A percentile compares a stretch with the other conserved stretches of the same genome.
These are phyloP conservation scores for Troilus luridus DNA, from an alignment of 2,888 invertebrate species.

Conservation along the genomic window DNA sequence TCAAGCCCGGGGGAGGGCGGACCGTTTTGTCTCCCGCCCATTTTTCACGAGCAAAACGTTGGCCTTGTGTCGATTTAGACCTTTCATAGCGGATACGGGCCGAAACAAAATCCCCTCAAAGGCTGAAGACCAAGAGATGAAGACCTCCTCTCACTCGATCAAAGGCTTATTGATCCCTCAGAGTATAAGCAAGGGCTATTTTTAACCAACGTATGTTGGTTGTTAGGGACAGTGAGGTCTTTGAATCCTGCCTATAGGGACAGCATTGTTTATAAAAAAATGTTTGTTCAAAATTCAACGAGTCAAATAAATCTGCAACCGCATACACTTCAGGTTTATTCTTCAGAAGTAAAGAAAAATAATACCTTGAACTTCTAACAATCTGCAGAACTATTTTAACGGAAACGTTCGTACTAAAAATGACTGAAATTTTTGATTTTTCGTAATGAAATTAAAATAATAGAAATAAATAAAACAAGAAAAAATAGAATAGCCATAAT, in stretches of 20 bases:
- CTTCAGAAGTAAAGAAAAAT: not conserved
- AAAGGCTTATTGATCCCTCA: not conserved
- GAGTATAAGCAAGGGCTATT: not conserved
- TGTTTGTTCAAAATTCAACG: not conserved
- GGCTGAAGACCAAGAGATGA: not conserved
- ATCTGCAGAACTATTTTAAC: too few species aligned
- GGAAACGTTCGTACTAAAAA: too few species aligned
- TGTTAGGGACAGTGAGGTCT: not conserved
- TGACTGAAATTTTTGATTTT: too few species aligned
- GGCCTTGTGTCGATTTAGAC: constrained; percentile 25
- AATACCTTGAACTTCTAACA: too few species aligned
- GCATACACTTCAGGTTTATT: not conserved
- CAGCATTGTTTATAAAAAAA: not conserved
- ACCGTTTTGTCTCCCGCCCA: constrained; percentile 28
- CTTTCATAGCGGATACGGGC: constrained; percentile 2
- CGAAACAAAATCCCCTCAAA: not conserved
- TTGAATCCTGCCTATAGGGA: not conserved
- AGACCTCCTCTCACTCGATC: not conserved
- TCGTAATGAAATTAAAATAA: too few species aligned
- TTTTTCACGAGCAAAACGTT: constrained; percentile 10
- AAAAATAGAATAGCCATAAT: too few species aligned
- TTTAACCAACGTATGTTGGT: not conserved
- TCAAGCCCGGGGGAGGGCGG: not conserved
- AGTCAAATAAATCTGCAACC: not conserved
- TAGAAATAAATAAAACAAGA: too few species aligned